These are phyloP conservation scores for Alentia gelatinosa DNA, from an alignment of 2,888 invertebrate genomes.

Conservation along the genomic window DNA sequence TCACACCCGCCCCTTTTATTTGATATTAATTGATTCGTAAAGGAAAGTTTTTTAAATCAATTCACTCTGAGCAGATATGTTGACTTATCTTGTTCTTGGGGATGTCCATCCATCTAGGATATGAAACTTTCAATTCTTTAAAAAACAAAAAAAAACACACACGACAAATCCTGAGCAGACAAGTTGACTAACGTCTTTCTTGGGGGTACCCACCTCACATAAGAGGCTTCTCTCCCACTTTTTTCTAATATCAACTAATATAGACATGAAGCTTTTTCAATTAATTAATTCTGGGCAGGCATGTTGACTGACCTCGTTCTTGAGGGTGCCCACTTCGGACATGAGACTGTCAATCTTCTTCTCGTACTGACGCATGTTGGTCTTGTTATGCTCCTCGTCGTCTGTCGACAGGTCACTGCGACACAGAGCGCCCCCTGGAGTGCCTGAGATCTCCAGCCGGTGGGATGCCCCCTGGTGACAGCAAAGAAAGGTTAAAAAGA, in stretches of 20 bases:
- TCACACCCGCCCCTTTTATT: too few species aligned
- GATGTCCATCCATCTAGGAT: too few species aligned
- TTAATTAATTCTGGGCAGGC: not conserved
- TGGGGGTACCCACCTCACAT: too few species aligned
- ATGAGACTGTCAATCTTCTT: constrained; percentile 78
- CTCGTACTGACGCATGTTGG: constrained; percentile 75
- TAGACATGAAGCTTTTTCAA: too few species aligned
- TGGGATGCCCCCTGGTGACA: constrained; percentile 75
- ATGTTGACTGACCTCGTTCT: constrained; percentile 74
- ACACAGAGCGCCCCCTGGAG: constrained; percentile 48
- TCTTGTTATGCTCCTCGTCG: constrained; percentile 74
- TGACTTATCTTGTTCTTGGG: too few species aligned
- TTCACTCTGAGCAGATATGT: too few species aligned
- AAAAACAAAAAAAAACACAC: not conserved
- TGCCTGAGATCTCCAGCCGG: constrained; percentile 71
- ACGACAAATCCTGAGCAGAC: not conserved
- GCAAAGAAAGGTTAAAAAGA: too few species aligned
- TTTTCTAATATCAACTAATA: too few species aligned
- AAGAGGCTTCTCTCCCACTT: too few species aligned
- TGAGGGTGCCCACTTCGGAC: constrained; percentile 77
- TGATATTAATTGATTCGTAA: too few species aligned
- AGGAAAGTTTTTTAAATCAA: too few species aligned
- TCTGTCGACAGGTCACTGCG: constrained; percentile 75
- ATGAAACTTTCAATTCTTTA: not conserved
- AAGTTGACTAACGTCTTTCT: not conserved